Evolutionary conservation across 2,797 vertebrate genomes (phyloP), one percentile per base, ranked within the genome.

Genomic region (Hoplostethus mediterraneus): DNA sequence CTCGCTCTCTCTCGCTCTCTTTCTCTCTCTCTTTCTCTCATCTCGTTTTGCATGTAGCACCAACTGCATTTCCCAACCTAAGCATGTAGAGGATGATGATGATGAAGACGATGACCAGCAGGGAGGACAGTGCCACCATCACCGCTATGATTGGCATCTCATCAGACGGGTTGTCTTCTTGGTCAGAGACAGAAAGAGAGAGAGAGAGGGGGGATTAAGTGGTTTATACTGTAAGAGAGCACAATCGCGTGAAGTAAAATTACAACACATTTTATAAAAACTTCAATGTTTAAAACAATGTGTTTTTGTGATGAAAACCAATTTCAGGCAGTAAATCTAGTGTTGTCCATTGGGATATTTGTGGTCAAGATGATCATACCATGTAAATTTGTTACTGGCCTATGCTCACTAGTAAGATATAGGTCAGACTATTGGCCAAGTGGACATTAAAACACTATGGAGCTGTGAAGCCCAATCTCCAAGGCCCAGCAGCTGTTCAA

Each of bases 81-180:
- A 99, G 95, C 98, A 99, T 99, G 93, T 99, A 99, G 56, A 99
- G 95, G 89, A 99, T 95, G 87, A 99, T 99, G 94, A 99, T 96
- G 94, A 99, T 98, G 93, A 99, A 99, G 92, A 98, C 96, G 83
- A 99, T 99, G 85, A 99, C 95, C 82, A 99, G 95, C 80, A 99
- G 95, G 79, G 95, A 99, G 47, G 98, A 99, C 67, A 99, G 93
- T 67, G 97, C 98, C 90, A 99, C 97, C 96, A 97, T 98, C 82
- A 99, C 97, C 0, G 97, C 98, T 47, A 99, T 99, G 91, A 99
- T 97, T 3, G 97, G 95, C 40, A 96, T 97, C 72, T 99, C 97
- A 87, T 97, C 97, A 91, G 87, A 67, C 5, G 48, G 76, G 63
- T 30, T 33, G n/a, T 90, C 53, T 49, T 80, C 91, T 91, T 30